A percentile compares a stretch with the other conserved stretches of the same genome.
These are phyloP conservation scores for Girardia tigrina DNA, from an alignment of 2,888 invertebrate species.

Conservation along the genomic window DNA sequence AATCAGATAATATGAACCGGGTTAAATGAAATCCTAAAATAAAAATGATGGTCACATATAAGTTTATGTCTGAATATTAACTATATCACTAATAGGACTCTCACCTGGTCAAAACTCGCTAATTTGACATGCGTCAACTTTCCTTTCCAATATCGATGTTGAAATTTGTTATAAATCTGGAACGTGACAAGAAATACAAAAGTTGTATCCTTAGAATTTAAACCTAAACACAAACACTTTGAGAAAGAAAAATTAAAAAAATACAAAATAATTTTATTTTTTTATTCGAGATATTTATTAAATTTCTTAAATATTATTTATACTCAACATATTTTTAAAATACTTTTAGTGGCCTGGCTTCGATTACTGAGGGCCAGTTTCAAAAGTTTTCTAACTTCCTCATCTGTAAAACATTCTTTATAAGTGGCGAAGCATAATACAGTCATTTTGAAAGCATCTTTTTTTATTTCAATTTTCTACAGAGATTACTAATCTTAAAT, in stretches of 20 bases:
- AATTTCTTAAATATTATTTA: too few relatives aligned
- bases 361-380: not conserved
- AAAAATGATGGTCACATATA: too few relatives aligned
- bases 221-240: not conserved
- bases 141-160: not conserved
- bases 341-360: not conserved
- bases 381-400: not conserved
- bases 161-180: not conserved
- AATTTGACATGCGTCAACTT: not conserved
- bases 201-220: not conserved
- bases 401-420: not conserved
- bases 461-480: not conserved
- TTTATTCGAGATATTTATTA: too few relatives aligned
- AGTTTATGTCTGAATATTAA: too few relatives aligned
- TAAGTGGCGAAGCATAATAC: not conserved
- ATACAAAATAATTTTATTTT: too few relatives aligned
- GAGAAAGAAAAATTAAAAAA: too few relatives aligned
- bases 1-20: too few relatives aligned
- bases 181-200: not conserved
- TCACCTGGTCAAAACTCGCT: not conserved
- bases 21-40: too few relatives aligned
- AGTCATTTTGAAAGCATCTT: constrained; percentile 9
- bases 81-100: too few relatives aligned
- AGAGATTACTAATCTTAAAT: not conserved
- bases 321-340: too few relatives aligned